Conservation (phyloP, 2,888 invertebrate species). For the Catocala sponsa region DNA sequence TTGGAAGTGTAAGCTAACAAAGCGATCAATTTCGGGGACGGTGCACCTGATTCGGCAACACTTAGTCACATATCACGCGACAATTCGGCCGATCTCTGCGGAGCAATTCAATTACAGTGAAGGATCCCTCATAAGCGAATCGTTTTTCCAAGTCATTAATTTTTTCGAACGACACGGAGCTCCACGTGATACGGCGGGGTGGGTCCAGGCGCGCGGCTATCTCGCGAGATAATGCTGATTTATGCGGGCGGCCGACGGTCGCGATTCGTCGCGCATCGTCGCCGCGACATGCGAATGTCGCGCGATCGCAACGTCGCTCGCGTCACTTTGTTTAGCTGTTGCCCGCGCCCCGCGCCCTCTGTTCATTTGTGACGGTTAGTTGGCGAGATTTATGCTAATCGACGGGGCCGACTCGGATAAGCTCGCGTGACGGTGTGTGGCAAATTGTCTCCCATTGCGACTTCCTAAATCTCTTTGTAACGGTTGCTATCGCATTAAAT, state of each 20-base stretch:
- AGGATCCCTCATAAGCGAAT: slow-evolving; percentile 89
- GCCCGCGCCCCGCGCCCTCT: slow-evolving; percentile 63
- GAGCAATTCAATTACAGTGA: slow-evolving; percentile 88
- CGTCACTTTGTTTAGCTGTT: slow-evolving; percentile 73
- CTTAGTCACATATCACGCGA: slow-evolving; percentile 69
- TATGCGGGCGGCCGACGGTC: slow-evolving; percentile 83
- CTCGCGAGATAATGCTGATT: slow-evolving; percentile 88
- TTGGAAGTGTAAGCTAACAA: too few species aligned
- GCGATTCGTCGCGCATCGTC: slow-evolving; percentile 85
- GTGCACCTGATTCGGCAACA: slow-evolving; percentile 66
- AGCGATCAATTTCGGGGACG: slow-evolving; percentile 5
- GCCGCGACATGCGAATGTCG: slow-evolving; percentile 71
- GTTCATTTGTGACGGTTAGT: slow-evolving; percentile 86
- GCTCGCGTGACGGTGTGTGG: slow-evolving; percentile 84
- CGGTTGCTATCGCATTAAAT: slow-evolving; percentile 65
- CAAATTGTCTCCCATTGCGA: slow-evolving; percentile 83
- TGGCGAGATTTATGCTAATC: slow-evolving; percentile 88
- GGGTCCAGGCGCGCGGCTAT: slow-evolving; percentile 84
- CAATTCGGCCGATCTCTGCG: slow-evolving; percentile 81
- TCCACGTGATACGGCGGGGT: slow-evolving; percentile 83
- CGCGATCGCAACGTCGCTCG: slow-evolving; percentile 68
- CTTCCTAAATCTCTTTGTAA: slow-evolving; percentile 75
- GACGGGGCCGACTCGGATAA: slow-evolving; percentile 83
- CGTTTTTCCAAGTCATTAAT: slow-evolving; percentile 88
- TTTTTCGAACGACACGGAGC: slow-evolving; percentile 87